Conservation (phyloP, 2,888 invertebrate species). For the Microctonus aethiopoides region DNA sequence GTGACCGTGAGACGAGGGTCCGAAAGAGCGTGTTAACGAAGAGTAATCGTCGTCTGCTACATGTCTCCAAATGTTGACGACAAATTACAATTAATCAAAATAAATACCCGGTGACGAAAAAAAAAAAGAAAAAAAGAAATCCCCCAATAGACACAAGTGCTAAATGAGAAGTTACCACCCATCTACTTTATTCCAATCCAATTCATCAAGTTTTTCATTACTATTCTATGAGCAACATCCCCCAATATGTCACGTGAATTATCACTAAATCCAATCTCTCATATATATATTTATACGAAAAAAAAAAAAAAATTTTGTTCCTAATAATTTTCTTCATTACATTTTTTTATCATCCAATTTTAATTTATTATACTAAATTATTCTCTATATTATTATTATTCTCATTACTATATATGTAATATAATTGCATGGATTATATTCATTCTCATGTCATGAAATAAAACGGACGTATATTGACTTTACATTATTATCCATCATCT, state of each 20-base stretch:
- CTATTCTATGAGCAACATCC: background rate
- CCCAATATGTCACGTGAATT: background rate
- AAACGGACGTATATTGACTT: background rate
- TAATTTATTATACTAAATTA: no score
- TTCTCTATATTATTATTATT: no score
- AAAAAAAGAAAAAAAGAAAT: background rate
- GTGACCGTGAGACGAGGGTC: conserved; percentile 25
- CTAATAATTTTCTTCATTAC: background rate
- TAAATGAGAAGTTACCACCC: conserved; percentile 27
- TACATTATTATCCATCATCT: background rate
- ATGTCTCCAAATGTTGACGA: conserved; percentile 14
- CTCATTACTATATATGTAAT: no score
- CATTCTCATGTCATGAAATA: background rate
- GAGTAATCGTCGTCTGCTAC: conserved; percentile 34
- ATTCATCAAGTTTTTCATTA: conserved; percentile 8
- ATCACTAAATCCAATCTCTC: conserved; percentile 3
- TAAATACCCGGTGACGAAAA: background rate
- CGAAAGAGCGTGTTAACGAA: conserved; percentile 27
- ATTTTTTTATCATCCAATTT: no score
- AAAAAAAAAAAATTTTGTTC: no score
- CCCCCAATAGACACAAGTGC: background rate
- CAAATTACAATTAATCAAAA: conserved; percentile 26
- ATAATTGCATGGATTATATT: no score
- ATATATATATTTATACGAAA: background rate
- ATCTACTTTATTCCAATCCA: conserved; percentile 9